These are phyloP conservation scores for Pangasius djambal DNA, from an alignment of 2,797 vertebrate species.

Conservation along the genomic window DNA sequence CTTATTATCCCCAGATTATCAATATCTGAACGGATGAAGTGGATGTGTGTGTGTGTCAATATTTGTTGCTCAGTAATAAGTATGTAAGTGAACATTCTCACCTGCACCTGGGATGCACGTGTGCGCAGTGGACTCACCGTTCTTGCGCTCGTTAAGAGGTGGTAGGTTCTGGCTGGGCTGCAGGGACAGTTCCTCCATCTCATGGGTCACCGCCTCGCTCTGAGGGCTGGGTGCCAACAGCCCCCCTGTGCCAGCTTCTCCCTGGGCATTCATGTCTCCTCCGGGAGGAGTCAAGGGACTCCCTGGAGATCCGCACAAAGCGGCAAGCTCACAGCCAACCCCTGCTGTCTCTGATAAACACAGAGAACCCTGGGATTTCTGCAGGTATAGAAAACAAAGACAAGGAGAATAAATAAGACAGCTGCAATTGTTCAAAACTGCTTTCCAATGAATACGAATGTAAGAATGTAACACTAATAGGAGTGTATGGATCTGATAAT, in stretches of 20 bases:
- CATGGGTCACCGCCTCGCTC: conserved; percentile 95
- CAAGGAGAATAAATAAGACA: background rate
- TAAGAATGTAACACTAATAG: background rate
- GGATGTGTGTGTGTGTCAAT: too few species aligned
- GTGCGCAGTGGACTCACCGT: conserved; percentile 78
- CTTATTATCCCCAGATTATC: background rate
- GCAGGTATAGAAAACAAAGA: background rate
- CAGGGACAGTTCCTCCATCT: conserved; percentile 91
- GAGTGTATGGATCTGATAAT: background rate
- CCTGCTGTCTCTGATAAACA: conserved; percentile 43
- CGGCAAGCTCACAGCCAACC: conserved; percentile 5
- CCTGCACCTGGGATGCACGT: background rate
- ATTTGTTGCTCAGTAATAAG: background rate
- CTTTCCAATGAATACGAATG: background rate
- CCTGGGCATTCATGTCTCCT: conserved; percentile 83
- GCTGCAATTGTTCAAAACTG: background rate
- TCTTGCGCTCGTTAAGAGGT: conserved; percentile 92
- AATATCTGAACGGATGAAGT: background rate
- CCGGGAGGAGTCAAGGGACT: conserved; percentile 53
- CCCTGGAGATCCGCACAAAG: conserved; percentile 47
- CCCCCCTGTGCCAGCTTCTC: conserved; percentile 76
- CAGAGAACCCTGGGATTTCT: background rate
- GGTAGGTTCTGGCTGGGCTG: conserved; percentile 87
- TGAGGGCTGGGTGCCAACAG: conserved; percentile 90
- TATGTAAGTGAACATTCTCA: background rate